Base-by-base conservation (phyloP, 64 coral and sea anemone genomes). In the Orbicella faveolata region DNA sequence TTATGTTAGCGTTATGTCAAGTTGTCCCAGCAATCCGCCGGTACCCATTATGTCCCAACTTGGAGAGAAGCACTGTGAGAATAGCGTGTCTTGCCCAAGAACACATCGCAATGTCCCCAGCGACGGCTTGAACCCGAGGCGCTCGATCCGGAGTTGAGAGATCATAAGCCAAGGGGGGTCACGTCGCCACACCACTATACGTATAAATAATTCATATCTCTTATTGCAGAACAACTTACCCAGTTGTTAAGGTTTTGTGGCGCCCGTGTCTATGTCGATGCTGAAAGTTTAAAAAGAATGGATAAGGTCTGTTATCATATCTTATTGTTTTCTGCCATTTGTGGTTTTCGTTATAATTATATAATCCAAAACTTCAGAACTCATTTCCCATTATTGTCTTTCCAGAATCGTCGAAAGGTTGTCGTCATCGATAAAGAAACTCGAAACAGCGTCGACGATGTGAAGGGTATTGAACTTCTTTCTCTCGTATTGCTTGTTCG, bases 161-260 rank as follows among this genome's bases (percentile, higher is more conserved):
- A 30, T 30, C 62, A 48, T 0, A 3, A 64, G 15, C 20, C 62
- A 64, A 15, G 4, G 5, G 44, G 5, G 44, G 44, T 6, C 44
- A 48, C 44, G 0, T 4, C 44, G 44, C 7, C 44, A 48, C 44
- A 48, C 44, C 44, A 48, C 44, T 48, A 48, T 48, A 48, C 44
- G 7, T 6, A 67, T n/a, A 3, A 25, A n/a, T 79, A 53, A 53
- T 30, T 84, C 26, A 6, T 15, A 9, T 51, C 39, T 17, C 35
- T 36, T 8, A 72, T 52, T 52, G 34, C 82, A 85, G 82, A 73
- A 39, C 82, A 85, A 70, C 82, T 85, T 33, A 72, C 65, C 36
- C 82, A 85, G 64, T 15, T 85, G 2, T 85, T 85, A n/a, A 85
- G 33, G 66, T 85, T 85, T 68, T 85, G 82, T 85, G 82, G 82